Base-by-base conservation (phyloP, 2,888 invertebrate species). In the Ectropis crepuscularia region DNA sequence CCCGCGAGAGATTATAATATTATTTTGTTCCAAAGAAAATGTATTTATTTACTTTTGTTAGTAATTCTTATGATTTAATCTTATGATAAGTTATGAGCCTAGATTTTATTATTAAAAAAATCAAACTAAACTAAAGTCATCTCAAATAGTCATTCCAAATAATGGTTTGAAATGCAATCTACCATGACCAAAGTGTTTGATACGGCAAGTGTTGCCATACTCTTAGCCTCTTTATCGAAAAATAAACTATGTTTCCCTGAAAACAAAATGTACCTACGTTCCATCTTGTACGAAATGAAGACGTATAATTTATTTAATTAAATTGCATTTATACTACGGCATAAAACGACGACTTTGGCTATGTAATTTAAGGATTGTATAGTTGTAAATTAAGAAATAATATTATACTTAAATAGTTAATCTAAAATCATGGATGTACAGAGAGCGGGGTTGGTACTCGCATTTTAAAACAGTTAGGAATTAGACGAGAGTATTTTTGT, bases 311-410 rank as follows among this genome's bases (percentile, higher is more conserved):
- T 47, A 28, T 46, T 38, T 46, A 28, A 12, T 12, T 10, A 54
- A 41, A 59, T 39, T 46, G 16, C 6, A 51, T 47, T 53, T 46
- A 54, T 47, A 51, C 8, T 42, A 49, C 53, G 47, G 57, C 36
- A 49, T 59, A 64, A 75, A 61, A 82, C 80, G 81, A 77, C 78
- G 82, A 86, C 81, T 74, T 73, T 61, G 85, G 86, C 84, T 78
- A 67, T 73, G 81, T 75, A 55, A 66, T 60, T 53, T 74, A 65
- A 81, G 79, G 78, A 82, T 73, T 84, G 82, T 82, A 83, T 78
- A 82, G 74, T 70, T 73, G 78, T 77, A 71, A 67, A 53, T 58
- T 67, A 69, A 65, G 39, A 62, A 48, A 47, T 46, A 61, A 36
- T 63, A 46, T 63, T 45, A 46, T 46, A 28, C 16, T 28, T 28